A percentile compares a stretch with the other conserved stretches of the same genome.
Evolutionary conservation across 1,140 invertebrate genomes (phyloP).

Genomic region (Listronotus bonariensis): DNA sequence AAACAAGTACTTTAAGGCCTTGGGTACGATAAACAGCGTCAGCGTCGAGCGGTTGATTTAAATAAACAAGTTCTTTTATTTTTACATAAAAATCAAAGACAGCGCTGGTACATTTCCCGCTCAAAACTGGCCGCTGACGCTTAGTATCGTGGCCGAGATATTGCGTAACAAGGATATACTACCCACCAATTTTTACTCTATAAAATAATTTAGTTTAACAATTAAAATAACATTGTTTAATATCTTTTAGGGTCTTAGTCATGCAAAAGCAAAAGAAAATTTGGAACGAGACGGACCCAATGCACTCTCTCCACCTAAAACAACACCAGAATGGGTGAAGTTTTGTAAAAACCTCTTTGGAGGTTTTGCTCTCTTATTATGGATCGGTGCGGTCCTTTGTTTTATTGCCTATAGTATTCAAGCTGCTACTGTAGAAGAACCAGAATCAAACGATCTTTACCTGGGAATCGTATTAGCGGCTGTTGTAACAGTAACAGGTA

Average conservation of each 20-base stretch:
- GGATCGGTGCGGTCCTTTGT: conserved; percentile 96
- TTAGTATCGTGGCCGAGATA: no score
- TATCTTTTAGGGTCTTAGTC: conserved; percentile 80
- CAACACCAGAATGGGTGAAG: conserved; percentile 97
- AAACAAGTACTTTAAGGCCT: no score
- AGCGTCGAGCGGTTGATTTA: no score
- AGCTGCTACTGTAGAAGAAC: conserved; percentile 86
- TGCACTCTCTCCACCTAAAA: conserved; percentile 91
- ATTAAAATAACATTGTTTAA: no score
- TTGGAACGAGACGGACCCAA: conserved; percentile 94
- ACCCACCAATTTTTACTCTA: no score
- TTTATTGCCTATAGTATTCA: conserved; percentile 96
- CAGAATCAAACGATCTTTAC: conserved; percentile 90
- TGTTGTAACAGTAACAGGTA: conserved; percentile 96
- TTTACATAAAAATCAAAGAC: no score
- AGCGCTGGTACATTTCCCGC: no score
- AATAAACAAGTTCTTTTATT: no score
- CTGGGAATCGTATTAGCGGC: conserved; percentile 92
- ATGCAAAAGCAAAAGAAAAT: conserved; percentile 91
- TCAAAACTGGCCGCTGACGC: no score
- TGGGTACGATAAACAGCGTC: no score
- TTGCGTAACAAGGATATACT: no score
- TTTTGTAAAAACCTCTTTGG: conserved; percentile 98
- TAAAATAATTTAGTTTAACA: no score
- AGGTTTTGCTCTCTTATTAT: conserved; percentile 93